Base-by-base conservation (phyloP, 2,888 invertebrate species). In the Sisyra nigra region DNA sequence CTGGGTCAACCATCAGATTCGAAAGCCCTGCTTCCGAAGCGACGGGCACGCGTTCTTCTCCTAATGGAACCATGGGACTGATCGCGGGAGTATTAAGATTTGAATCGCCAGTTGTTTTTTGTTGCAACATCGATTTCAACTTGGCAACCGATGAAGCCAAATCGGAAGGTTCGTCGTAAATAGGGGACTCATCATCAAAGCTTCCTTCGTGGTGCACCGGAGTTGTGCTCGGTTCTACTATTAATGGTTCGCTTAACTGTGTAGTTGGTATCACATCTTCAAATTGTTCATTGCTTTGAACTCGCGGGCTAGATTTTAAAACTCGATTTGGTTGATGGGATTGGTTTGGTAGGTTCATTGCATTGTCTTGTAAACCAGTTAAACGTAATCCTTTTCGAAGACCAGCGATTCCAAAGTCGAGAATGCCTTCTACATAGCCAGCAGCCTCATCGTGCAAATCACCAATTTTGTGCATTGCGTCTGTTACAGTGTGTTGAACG, bases 111-210 rank as follows among this genome's bases (percentile, higher is more conserved):
- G 60, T 59, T 30, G 41, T 59, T 50, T 66, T 67, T 49, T 79
- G 76, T 52, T 77, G 75, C 49, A 80, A 60, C 51, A 80, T 57
- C 39, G 70, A 74, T 40, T 80, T 60, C 40, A 80, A 60, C 57
- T 78, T 76, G 37, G 80, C 80, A 53, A 80, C 80, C 52, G 78
- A 78, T 45, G 77, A 72, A 44, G 79, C 78, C 40, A 81, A 71
- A 59, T 80, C 80, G 0, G 77, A 77, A 0, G 75, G 69, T 53
- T 80, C 81, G 56, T 81, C 80, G 55, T 80, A 80, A 54, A 79
- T 74, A 1, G 76, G 78, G 2, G 75, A 74, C 49, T 71, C 73
- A 1, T 65, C 45, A 46, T 49, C 47, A 2, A 52, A 15, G n/a
- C 43, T 31, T 24, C 24, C 24, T 24, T 24, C 24, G 5, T 24